These are phyloP conservation scores for Bombyx mandarina DNA, from an alignment of 1,140 invertebrate species.

Conservation along the genomic window DNA sequence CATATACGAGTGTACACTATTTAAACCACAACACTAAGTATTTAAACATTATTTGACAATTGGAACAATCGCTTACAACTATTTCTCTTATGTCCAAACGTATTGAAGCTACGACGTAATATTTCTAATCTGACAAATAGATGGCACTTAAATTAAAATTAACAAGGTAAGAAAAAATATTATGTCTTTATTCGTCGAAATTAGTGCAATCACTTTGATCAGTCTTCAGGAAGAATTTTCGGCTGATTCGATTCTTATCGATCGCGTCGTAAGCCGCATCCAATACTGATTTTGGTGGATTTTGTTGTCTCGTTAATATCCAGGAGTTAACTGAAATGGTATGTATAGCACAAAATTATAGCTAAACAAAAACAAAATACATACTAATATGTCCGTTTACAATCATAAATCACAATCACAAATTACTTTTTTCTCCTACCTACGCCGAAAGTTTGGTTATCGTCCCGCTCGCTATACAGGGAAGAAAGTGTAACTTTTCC, in stretches of 20 bases:
- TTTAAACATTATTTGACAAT: no score
- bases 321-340: conserved; percentile 75
- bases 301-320: conserved; percentile 75
- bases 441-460: no score
- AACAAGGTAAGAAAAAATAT: no score
- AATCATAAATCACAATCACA: background rate
- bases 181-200: conserved; percentile 15
- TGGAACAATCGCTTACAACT: no score
- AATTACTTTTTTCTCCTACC: background rate
- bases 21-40: no score
- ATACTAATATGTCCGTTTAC: background rate
- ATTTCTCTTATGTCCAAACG: no score
- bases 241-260: conserved; percentile 73
- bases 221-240: conserved; percentile 74
- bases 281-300: conserved; percentile 71
- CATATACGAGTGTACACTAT: no score
- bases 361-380: background rate
- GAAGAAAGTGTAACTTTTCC: no score
- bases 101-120: no score
- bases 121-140: no score
- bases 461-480: no score
- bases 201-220: conserved; percentile 76
- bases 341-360: background rate
- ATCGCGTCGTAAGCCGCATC: conserved; percentile 73
- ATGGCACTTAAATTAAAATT: no score